Percentiles rank a stretch among this genome's conserved stretches.
Conservation (phyloP, 2,888 invertebrate species). For the Parnassius smintheus region DNA sequence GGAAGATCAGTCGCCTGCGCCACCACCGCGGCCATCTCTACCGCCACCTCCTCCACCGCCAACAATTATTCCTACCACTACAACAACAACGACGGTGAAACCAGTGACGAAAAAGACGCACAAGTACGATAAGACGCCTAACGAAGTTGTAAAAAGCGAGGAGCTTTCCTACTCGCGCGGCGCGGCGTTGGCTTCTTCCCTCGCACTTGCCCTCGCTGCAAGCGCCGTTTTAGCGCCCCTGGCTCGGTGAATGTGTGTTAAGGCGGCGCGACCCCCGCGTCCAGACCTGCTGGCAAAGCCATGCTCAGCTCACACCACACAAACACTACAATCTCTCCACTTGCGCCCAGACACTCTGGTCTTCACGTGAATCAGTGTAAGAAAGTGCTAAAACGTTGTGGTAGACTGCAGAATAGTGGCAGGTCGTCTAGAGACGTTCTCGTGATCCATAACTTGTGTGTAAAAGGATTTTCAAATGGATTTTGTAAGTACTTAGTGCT, state of each 20-base stretch:
- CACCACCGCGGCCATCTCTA: slow-evolving; percentile 77
- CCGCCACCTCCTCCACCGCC: slow-evolving; percentile 80
- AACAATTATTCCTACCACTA: slow-evolving; percentile 73
- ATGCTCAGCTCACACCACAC: slow-evolving; percentile 63
- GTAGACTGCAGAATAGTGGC: slow-evolving; percentile 30
- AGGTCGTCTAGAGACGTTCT: slow-evolving; percentile 35
- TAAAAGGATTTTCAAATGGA: slow-evolving; percentile 28
- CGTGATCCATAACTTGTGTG: slow-evolving; percentile 24
- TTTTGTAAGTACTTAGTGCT: slow-evolving; percentile 48
- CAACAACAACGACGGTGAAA: slow-evolving; percentile 74
- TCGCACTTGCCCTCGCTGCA: slow-evolving; percentile 71
- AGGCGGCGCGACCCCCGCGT: slow-evolving; percentile 68
- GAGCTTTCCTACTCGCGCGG: slow-evolving; percentile 88
- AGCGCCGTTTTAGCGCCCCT: slow-evolving; percentile 71
- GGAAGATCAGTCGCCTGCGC: slow-evolving; percentile 82
- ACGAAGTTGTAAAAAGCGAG: slow-evolving; percentile 96
- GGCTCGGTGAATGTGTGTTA: slow-evolving; percentile 79
- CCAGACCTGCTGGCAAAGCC: slow-evolving; percentile 71
- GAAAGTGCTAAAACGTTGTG: slow-evolving; percentile 35
- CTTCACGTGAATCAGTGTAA: slow-evolving; percentile 61
- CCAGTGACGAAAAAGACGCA: slow-evolving; percentile 89
- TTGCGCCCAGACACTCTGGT: slow-evolving; percentile 71
- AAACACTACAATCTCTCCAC: slow-evolving; percentile 65
- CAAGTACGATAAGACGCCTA: slow-evolving; percentile 93
- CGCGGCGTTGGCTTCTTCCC: slow-evolving; percentile 71